A percentile compares a stretch with the other conserved stretches of the same genome.
These are phyloP conservation scores for Zaprionus ghesquierei DNA, from an alignment of 1,140 invertebrate genomes.

Conservation along the genomic window DNA sequence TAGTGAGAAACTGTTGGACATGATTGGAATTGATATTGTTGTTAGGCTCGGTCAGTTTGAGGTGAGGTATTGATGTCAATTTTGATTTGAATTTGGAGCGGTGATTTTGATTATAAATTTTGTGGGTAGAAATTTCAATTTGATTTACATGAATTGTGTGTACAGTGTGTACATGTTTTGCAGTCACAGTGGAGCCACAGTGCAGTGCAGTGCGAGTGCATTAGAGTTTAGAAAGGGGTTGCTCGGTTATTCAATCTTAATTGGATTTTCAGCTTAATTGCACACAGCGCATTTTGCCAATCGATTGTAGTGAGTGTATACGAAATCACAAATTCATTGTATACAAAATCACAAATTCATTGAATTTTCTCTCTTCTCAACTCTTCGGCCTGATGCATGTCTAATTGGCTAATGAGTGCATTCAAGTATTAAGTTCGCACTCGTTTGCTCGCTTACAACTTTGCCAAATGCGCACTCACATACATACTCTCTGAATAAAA, in stretches of 20 bases:
- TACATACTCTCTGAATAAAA: not conserved
- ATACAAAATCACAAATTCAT: conserved; percentile 6
- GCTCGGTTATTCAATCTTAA: not conserved
- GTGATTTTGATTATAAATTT: not conserved
- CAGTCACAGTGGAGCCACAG: not conserved
- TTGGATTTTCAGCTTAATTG: conserved; percentile 9
- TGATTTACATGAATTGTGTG: not conserved
- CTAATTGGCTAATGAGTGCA: conserved; percentile 7
- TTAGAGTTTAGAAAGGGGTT: no score
- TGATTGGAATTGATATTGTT: not conserved
- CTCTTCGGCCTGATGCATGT: not conserved
- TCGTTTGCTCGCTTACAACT: not conserved
- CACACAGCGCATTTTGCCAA: not conserved
- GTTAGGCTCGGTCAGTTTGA: no score
- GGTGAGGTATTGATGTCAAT: not conserved
- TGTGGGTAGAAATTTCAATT: not conserved
- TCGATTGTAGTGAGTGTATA: not conserved
- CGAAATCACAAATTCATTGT: conserved; percentile 7
- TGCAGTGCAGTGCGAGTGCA: no score
- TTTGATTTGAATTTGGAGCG: not conserved
- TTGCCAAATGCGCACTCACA: not conserved
- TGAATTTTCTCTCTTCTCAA: not conserved
- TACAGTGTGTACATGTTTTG: not conserved
- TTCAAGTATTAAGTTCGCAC: not conserved
- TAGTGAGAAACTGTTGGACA: not conserved